Conservation (phyloP, 2,797 vertebrate species). For the Leptatherina wallacei region DNA sequence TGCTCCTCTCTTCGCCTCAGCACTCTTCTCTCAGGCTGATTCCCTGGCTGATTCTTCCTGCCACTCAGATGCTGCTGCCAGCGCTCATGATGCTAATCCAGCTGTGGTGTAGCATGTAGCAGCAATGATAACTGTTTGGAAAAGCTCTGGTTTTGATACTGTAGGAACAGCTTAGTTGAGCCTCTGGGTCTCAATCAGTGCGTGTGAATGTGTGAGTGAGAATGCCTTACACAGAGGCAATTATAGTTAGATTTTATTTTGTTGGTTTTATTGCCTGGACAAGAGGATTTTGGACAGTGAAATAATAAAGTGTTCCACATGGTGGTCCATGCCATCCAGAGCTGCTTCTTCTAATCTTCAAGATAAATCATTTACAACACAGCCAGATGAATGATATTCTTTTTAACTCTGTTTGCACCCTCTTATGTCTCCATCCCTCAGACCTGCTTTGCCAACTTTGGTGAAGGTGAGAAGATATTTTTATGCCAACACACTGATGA, state of each 20-base stretch:
- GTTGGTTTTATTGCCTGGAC: constrained; percentile 32
- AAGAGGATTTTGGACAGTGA: constrained; percentile 40
- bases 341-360: constrained; percentile 46
- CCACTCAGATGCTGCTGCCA: constrained; percentile 54
- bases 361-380: constrained; percentile 76
- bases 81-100: constrained; percentile 55
- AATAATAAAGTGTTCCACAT: constrained; percentile 69
- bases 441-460: constrained; percentile 29
- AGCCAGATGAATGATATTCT: constrained; percentile 70
- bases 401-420: constrained; percentile 45
- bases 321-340: constrained; percentile 56
- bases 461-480: constrained; percentile 41
- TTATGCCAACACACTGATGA: constrained; percentile 53
- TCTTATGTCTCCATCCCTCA: constrained; percentile 52
- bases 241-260: constrained; percentile 43
- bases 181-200: constrained; percentile 24
- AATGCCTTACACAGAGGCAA: constrained; percentile 11
- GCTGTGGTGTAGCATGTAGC: constrained; percentile 35
- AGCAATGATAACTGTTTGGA: constrained; percentile 20
- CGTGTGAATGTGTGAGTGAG: constrained; percentile 3
- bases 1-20: constrained; percentile 47
- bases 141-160: constrained; percentile 16
- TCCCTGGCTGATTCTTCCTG: constrained; percentile 64
- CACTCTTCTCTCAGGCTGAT: constrained; percentile 66
- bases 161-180: constrained; percentile 20